Base-by-base conservation (phyloP, 2,888 invertebrate genomes). In the Zygogramma bicolorata region DNA sequence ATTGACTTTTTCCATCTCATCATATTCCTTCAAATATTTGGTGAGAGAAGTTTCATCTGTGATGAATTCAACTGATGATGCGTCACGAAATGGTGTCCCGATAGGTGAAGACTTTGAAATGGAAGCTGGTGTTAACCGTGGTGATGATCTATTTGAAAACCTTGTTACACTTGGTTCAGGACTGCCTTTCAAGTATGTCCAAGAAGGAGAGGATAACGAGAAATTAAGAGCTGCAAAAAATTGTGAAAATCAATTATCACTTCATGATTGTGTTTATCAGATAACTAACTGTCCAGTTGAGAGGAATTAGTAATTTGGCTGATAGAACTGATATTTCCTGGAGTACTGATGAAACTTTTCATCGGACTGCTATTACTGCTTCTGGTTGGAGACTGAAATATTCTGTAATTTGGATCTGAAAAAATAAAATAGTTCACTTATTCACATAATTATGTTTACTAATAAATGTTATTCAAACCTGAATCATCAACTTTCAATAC, bases 401-500 rank as follows among this genome's bases (percentile, higher is more conserved):
- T 61, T 74, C 79, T 81, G 70, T 80, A 82, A 65, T 77, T 78
- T n/a, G 82, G 81, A 77, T 83, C 83, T 83, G 61, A 57, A 80
- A 80, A 68, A 57, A 65, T 58, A 13, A 38, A 13, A 38, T 38
- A 13, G 10, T 38, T 10, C 40, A n/a, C 10, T 40, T 18, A 25
- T 22, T 38, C 31, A 18, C 57, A 15, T 40, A 10, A 40, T 6
- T n/a, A 65, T 34, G 40, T 18, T 15, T 65, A 31, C 13, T 13
- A 71, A 27, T n/a, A n/a, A n/a, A n/a, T n/a, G n/a, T n/a, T n/a
- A n/a, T n/a, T n/a, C 58, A 29, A 80, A 87, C 88, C 88, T 71
- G 81, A 75, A 70, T 89, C 88, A 42, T 87, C 87, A 62, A 90
- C 87, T 71, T 89, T 89, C 13, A 92, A 83, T 15, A 92, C 84